Evolutionary conservation across 2,797 vertebrate species (phyloP).

Genomic region (Masticophis lateralis): DNA sequence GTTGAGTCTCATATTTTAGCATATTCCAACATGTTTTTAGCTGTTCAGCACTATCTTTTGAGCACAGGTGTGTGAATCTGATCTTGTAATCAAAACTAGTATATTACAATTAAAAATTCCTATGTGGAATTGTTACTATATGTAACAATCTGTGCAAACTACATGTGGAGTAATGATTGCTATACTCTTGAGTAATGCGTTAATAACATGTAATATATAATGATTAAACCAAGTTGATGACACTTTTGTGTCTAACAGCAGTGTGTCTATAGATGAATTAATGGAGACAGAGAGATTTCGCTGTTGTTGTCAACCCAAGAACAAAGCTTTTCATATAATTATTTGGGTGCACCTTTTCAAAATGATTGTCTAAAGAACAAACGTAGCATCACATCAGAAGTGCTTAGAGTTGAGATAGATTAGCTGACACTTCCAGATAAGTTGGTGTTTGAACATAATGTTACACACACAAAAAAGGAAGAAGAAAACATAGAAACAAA

Average conservation of each 20-base stretch:
- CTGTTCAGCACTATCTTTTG: constrained; percentile 22
- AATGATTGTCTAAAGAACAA: not conserved
- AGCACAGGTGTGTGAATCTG: not conserved
- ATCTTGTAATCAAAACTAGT: constrained; percentile 47
- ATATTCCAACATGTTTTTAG: not conserved
- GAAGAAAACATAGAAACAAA: not conserved
- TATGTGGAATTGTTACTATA: no score
- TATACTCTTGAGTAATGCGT: not conserved
- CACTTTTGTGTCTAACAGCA: not conserved
- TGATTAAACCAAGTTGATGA: not conserved
- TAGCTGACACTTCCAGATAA: not conserved
- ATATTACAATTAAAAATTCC: constrained; percentile 42
- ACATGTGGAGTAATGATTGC: not conserved
- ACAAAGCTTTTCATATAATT: not conserved
- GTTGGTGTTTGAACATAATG: not conserved
- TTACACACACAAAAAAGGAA: not conserved
- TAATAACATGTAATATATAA: not conserved
- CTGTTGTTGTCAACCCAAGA: not conserved
- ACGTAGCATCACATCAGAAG: not conserved
- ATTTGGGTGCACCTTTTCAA: not conserved
- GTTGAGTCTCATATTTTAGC: constrained; percentile 22
- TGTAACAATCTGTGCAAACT: constrained; percentile 40
- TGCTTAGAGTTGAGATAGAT: not conserved
- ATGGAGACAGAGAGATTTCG: not conserved
- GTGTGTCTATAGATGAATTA: not conserved